A percentile compares a stretch with the other conserved stretches of the same genome.
Conservation (phyloP, 2,797 vertebrate species). For the Capromys pilorides region DNA sequence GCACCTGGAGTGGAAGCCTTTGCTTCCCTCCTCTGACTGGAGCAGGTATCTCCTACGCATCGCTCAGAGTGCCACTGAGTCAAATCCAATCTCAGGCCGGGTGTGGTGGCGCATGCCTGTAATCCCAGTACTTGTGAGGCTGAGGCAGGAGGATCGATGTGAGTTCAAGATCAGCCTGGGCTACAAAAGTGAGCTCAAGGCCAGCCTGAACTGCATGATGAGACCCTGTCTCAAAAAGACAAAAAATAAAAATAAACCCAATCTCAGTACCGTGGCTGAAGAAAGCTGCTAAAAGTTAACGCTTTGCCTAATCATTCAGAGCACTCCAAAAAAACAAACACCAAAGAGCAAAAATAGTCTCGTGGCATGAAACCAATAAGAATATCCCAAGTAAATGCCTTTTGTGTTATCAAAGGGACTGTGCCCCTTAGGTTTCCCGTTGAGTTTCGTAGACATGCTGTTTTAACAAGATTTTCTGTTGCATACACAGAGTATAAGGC, state of each 20-base stretch:
- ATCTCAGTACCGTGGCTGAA: not conserved
- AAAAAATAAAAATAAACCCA: too few species aligned
- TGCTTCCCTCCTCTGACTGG: conserved; percentile 7
- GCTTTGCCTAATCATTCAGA: not conserved
- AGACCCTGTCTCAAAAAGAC: too few species aligned
- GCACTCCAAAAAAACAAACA: not conserved
- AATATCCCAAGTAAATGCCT: conserved; percentile 18
- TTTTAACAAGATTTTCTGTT: conserved; percentile 73
- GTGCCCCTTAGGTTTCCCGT: not conserved
- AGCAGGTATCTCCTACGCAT: not conserved
- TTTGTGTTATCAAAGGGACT: not conserved
- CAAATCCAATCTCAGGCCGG: not conserved
- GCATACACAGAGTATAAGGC: conserved; percentile 87
- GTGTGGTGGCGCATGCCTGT: too few species aligned
- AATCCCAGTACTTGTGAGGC: too few species aligned
- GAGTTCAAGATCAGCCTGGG: too few species aligned
- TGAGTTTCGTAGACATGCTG: not conserved
- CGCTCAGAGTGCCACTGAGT: not conserved
- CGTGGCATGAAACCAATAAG: not conserved
- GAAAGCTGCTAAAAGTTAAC: not conserved
- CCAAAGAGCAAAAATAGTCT: not conserved
- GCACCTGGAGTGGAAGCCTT: not conserved
- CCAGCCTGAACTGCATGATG: too few species aligned
- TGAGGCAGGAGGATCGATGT: too few species aligned
- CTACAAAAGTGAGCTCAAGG: too few species aligned